Percentiles rank a stretch among this genome's conserved stretches.
Evolutionary conservation across 2,113 vertebrate species (phyloP).

Genomic region (Caracal caracal): DNA sequence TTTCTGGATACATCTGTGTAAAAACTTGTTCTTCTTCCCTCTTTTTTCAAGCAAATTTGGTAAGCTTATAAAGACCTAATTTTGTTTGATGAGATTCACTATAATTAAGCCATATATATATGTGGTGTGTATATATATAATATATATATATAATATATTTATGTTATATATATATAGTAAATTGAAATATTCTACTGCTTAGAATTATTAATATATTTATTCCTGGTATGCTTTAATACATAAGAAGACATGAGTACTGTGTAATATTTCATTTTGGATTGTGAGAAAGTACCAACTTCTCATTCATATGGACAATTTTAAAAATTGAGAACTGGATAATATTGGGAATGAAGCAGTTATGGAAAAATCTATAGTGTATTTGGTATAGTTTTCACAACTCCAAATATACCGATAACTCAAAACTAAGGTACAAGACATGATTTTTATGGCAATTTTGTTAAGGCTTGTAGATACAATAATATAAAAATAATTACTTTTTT

Average conservation of each 20-base stretch:
- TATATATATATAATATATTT: too few relatives aligned
- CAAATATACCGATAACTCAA: background rate
- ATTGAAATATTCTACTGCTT: background rate
- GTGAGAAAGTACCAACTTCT: background rate
- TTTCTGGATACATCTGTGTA: slow-evolving; percentile 17
- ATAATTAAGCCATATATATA: slow-evolving; percentile 9
- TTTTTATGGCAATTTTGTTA: background rate
- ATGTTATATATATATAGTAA: background rate
- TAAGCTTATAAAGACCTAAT: slow-evolving; percentile 45
- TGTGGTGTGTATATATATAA: background rate
- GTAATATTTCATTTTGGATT: slow-evolving; percentile 1
- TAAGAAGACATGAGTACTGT: background rate
- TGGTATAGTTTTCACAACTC: background rate
- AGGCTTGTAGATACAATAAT: background rate
- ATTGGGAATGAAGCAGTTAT: background rate
- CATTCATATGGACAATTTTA: slow-evolving; percentile 21
- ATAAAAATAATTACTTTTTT: background rate
- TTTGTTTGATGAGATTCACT: slow-evolving; percentile 48
- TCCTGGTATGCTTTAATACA: background rate
- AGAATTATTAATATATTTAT: slow-evolving; percentile 4
- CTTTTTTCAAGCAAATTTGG: slow-evolving; percentile 53
- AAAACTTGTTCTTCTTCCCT: background rate
- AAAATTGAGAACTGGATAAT: background rate
- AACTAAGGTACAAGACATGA: background rate
- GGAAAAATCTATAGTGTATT: background rate